Conservation (phyloP, 2,113 vertebrate genomes). For the Falco punctatus region DNA sequence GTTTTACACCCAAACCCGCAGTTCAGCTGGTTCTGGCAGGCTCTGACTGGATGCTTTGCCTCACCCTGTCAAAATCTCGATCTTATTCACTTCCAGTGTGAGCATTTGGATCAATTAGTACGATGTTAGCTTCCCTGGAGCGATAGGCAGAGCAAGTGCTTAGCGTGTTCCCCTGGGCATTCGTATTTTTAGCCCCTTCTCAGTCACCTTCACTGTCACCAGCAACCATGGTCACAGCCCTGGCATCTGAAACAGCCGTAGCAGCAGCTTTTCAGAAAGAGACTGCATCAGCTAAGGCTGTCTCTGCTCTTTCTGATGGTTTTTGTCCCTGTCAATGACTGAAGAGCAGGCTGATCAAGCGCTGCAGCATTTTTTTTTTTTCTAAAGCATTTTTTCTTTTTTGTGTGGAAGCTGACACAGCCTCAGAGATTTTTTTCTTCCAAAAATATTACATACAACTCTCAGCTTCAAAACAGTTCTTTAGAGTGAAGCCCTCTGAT, state of each 20-base stretch:
- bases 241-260: background rate
- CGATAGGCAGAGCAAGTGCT: background rate
- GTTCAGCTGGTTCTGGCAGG: background rate
- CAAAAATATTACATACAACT: background rate
- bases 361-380: background rate
- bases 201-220: slow-evolving; percentile 42
- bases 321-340: background rate
- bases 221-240: background rate
- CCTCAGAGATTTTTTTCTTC: background rate
- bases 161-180: background rate
- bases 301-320: background rate
- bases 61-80: background rate
- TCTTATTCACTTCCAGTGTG: background rate
- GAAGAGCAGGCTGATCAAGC: background rate
- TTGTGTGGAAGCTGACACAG: background rate
- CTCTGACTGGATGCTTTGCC: background rate
- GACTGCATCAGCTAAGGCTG: background rate
- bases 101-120: slow-evolving; percentile 16
- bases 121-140: background rate
- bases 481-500: background rate
- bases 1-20: background rate
- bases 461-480: background rate
- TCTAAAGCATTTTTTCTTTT: background rate
- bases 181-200: slow-evolving; percentile 48
- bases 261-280: background rate